Conservation (phyloP, 92 coral and sea anemone genomes). For the Palythoa caribaeorum region DNA sequence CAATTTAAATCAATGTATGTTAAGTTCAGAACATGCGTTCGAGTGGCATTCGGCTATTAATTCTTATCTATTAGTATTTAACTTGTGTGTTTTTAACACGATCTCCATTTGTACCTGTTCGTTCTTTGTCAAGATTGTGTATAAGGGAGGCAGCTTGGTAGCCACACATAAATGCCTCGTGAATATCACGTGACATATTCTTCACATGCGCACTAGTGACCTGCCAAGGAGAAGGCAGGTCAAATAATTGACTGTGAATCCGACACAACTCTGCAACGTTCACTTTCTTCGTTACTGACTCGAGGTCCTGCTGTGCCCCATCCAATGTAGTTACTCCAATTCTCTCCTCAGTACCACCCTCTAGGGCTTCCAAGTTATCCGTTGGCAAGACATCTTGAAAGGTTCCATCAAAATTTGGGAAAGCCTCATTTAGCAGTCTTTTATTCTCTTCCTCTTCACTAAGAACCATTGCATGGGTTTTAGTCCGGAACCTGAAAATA, state of each 20-base stretch:
- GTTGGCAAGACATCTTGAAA: slow-evolving; percentile 74
- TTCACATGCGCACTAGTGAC: slow-evolving; percentile 49
- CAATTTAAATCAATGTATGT: no score
- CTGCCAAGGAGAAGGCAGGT: slow-evolving; percentile 42
- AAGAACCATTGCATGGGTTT: slow-evolving; percentile 59
- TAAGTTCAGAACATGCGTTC: no score
- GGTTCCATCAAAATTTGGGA: slow-evolving; percentile 87
- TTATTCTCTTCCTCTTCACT: slow-evolving; percentile 78
- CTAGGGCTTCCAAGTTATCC: slow-evolving; percentile 40
- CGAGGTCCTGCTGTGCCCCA: slow-evolving; percentile 56
- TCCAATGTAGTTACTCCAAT: not conserved
- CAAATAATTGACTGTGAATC: slow-evolving; percentile 70
- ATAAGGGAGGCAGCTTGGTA: slow-evolving; percentile 77
- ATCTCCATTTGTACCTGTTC: not conserved
- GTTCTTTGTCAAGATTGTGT: slow-evolving; percentile 29
- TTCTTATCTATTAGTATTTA: no score
- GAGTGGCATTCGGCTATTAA: no score
- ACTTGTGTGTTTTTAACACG: no score
- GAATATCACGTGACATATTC: slow-evolving; percentile 25
- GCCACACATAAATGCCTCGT: slow-evolving; percentile 69
- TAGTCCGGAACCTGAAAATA: slow-evolving; percentile 61
- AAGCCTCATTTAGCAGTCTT: slow-evolving; percentile 67
- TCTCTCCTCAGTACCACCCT: not conserved
- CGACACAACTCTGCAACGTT: slow-evolving; percentile 59
- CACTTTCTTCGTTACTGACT: slow-evolving; percentile 67